Base-by-base conservation (phyloP, 2,113 vertebrate species). In the Cavia aperea region DNA sequence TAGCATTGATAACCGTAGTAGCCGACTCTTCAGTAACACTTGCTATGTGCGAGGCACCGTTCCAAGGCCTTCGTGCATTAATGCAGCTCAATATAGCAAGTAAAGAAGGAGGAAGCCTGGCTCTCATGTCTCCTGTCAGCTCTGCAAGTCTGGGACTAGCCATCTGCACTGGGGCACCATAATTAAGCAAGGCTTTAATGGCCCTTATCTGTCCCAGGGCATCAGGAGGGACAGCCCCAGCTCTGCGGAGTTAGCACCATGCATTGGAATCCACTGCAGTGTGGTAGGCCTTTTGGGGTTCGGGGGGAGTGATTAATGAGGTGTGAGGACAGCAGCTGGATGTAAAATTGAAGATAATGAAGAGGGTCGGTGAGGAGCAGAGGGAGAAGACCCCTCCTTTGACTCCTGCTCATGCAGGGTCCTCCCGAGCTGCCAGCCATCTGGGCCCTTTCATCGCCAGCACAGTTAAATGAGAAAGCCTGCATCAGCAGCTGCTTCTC, bases 111-210 rank as follows among this genome's bases (percentile, higher is more conserved):
- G 2, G 12, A 82, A 65, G 39, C 21, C 81, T 9, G 0, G 13
- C 49, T 58, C 72, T 93, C 86, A 2, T 0, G 1, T 66, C 89
- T 66, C 39, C 7, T 77, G 84, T 77, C 46, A 62, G 43, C 33
- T 73, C 86, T 65, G 49, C 60, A 26, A 49, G 56, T 72, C 19
- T 0, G 21, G 36, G 51, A 70, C 19, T 0, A 85, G 29, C 49
- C 66, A 51, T 39, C 78, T 10, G 24, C 31, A 56, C 23, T 21
- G 49, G 88, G 54, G 49, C 33, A 86, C 81, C 11, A 1, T 85
- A 85, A 96, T 92, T 91, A 95, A 87, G 77, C 49, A 65, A 92
- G 84, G 93, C 51, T 62, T 63, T 95, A 95, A 94, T 85, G 84
- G 66, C 60, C 23, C 56, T 95, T 92, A 93, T 94, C 93, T 89